Evolutionary conservation across 2,888 invertebrate species (phyloP), one percentile per base, ranked within the genome.

Genomic region (Theretra japonica): DNA sequence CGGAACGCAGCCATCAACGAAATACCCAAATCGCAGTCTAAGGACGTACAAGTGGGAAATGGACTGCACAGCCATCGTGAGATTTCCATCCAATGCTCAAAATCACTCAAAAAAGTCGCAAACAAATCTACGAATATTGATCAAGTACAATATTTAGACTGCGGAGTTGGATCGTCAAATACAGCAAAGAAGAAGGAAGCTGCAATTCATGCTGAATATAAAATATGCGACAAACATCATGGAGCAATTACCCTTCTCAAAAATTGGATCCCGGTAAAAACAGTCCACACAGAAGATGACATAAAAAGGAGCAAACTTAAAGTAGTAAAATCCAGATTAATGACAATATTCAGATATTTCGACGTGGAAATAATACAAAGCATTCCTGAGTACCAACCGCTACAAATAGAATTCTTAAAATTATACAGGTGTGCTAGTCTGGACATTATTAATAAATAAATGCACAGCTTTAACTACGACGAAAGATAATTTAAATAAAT

Each of bases 321-420:
- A 50, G 74, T 70, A 65, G 33, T 88, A 1, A 88, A 82, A 79
- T 73, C 73, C 1, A 80, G 76, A 62, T 58, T 89, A 1, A 73
- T 25, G 3, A 74, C 77, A n/a, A 72, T 86, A 21, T 56, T 87
- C 0, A 80, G 83, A 19, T 76, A 74, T 30, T 79, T 91, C 2
- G 83, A 82, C 71, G 74, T 88, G 19, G 83, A 88, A 72, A 91
- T 89, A 82, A 90, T 92, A 76, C 80, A 88, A 78, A 83, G 73
- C 73, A 70, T 88, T 70, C 85, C 88, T 17, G 74, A 78, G 17
- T 85, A 84, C 72, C 72, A 72, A 30, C 71, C 79, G n/a, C 71
- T 75, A 3, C 78, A 86, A 30, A 75, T 75, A 65, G 73, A 83
- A 73, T 74, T 77, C 50, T 69, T 86, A 33, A 82, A 80, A 72